Percentiles rank a stretch among this genome's conserved stretches.
Conservation (phyloP, 2,888 invertebrate genomes). For the Clusia tigrina region DNA sequence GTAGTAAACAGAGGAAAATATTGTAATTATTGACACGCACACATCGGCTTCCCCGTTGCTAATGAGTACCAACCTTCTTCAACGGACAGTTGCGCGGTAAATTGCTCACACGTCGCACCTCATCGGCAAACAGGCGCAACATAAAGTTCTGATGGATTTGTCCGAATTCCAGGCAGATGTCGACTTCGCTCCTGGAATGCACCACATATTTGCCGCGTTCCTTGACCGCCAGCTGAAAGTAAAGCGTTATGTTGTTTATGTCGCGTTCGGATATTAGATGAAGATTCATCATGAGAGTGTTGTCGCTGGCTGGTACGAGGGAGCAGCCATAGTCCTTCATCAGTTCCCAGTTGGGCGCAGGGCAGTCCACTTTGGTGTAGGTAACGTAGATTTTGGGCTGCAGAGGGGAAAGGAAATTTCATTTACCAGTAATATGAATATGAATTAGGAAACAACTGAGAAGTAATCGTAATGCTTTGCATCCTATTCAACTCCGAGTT, state of each 20-base stretch:
- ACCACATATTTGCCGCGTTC: background rate
- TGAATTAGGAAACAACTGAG: too few relatives aligned
- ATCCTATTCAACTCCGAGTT: background rate
- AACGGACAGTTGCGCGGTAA: conserved; percentile 17
- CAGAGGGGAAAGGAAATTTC: too few relatives aligned
- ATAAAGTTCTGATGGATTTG: conserved; percentile 12
- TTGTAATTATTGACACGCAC: too few relatives aligned
- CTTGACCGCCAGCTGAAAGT: background rate
- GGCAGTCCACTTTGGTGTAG: background rate
- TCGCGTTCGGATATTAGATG: conserved; percentile 7
- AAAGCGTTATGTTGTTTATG: background rate
- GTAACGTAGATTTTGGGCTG: background rate
- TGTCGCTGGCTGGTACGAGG: background rate
- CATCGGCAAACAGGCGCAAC: conserved; percentile 5
- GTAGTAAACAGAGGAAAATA: too few relatives aligned
- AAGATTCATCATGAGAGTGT: background rate
- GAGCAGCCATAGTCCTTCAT: background rate
- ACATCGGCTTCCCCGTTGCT: too few relatives aligned
- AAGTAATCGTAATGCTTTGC: background rate
- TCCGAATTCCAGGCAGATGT: conserved; percentile 14
- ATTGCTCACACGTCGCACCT: conserved; percentile 7
- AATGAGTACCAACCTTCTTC: too few relatives aligned
- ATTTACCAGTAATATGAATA: too few relatives aligned
- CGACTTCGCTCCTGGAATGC: background rate
- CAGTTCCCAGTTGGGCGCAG: background rate